phyloP scores from a whole-genome alignment of 64 coral and sea anemone species.

The Exaiptasia diaphana region DNA sequence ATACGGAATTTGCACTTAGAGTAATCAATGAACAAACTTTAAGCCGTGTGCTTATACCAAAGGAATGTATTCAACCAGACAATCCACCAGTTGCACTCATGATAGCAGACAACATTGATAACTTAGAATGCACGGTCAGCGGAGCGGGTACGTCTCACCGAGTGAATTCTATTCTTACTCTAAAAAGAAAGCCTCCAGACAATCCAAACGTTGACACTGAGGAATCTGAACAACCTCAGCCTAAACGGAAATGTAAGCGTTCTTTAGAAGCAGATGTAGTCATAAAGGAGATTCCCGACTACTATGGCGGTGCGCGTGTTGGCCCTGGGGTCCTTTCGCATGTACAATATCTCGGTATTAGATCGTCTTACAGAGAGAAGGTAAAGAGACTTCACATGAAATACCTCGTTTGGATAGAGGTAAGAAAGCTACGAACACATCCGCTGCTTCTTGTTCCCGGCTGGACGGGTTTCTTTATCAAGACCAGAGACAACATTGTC shows the following conservation, averaged over 20 bases:
- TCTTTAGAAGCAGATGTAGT: constrained; percentile 45
- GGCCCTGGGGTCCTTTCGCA: constrained; percentile 52
- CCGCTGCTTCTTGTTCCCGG: constrained; percentile 63
- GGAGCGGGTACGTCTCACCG: constrained; percentile 59
- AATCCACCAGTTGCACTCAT: constrained; percentile 38
- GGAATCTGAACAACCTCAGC: too few species aligned
- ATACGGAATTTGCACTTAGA: constrained; percentile 40
- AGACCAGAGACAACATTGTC: constrained; percentile 42
- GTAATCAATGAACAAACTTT: constrained; percentile 58
- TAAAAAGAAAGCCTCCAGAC: constrained; percentile 27
- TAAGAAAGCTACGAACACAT: constrained; percentile 60
- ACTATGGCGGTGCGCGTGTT: constrained; percentile 43
- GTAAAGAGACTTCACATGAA: background rate
- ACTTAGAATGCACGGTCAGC: constrained; percentile 41
- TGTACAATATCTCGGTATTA: constrained; percentile 15
- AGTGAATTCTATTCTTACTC: constrained; percentile 67
- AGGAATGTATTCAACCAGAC: background rate
- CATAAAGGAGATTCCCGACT: constrained; percentile 42
- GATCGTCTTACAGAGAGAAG: constrained; percentile 6
- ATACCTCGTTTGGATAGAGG: constrained; percentile 47
- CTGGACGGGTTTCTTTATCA: constrained; percentile 66
- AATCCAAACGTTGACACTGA: too few species aligned
- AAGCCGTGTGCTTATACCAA: constrained; percentile 54
- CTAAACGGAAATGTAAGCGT: constrained; percentile 58
- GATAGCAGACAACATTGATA: constrained; percentile 66